Evolutionary conservation across 2,797 vertebrate species (phyloP), one percentile per base, ranked within the genome.

Genomic region (Lophotriccus pileatus): DNA sequence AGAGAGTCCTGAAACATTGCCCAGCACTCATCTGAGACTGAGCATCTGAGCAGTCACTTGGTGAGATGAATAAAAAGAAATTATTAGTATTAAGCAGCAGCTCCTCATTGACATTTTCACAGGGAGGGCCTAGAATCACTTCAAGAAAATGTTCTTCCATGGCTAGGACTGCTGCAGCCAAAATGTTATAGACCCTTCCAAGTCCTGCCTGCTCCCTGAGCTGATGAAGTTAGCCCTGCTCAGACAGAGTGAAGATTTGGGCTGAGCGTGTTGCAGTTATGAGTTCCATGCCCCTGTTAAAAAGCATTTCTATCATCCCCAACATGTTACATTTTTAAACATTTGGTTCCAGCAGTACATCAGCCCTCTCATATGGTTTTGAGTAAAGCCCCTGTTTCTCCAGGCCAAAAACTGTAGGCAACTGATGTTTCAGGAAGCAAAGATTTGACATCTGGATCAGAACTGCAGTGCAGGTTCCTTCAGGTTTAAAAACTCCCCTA

Each of bases 381-480:
- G 69, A 89, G 97, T 69, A 95, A 93, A 76, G 46, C 69, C 78
- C 17, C 3, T 59, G 82, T 78, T 93, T 94, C 90, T 85, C 63
- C 79, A 89, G 86, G 93, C 89, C 50, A 55, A 92, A 84, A 66
- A 36, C 85, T 83, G 64, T 6, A 94, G 93, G 96, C 94, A 87
- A 87, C 50, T 56, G 76, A 53, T 96, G 94, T 82, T 75, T n/a
- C 69, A 91, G 92, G 91, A 94, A 84, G 83, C 87, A 94, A 94
- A 87, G 91, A 75, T 90, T 68, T 92, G 89, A 93, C 97, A 95
- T 94, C 96, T 95, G 94, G 95, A 94, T 75, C 89, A 70, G 90
- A 96, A 89, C 67, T 78, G 80, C 68, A 70, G 2, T 2, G 23
- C n/a, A 12, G 53, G 90, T 88, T 37, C 75, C 82, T 91, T 67